Evolutionary conservation across 2,797 vertebrate species (phyloP), one percentile per base, ranked within the genome.

Genomic region (Alcedo atthis): DNA sequence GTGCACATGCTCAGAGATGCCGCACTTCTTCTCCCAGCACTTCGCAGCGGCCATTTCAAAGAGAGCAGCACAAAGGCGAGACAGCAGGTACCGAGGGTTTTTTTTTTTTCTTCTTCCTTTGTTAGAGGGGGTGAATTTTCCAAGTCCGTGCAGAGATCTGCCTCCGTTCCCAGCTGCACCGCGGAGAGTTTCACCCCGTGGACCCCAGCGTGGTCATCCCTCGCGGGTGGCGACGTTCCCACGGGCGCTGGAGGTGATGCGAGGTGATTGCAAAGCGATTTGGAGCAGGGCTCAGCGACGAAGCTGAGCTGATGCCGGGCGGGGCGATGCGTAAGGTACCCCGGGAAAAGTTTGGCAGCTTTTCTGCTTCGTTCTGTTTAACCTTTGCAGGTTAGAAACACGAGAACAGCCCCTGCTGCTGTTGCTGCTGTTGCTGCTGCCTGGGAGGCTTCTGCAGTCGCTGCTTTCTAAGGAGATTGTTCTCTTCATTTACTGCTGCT

Each of bases 31-130:
- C 94, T 64, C 77, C 68, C 66, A 90, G 94, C 93, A 81, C 92
- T 89, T 96, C 57, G 89, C 96, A 94, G 96, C 95, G 88, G 96
- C 96, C 95, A 96, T 97, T 94, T 96, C 93, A 94, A 95, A 96
- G 93, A 92, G 79, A 95, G 46, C 93, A 63, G 74, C 94, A 84
- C 95, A 96, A 96, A 97, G 96, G 87, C 90, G 22, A 77, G 94
- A 62, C 85, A 73, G 45, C 95, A 96, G 95, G 96, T 97, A 97
- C 75, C 85, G 77, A 33, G 82, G 51, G 15, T 5, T 43, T 19
- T 45, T 43, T 43, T 51, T 24, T 54, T 71, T n/a, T n/a, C n/a
- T 87, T 81, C 86, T 94, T 93, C 53, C 66, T 96, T 93, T 94
- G 70, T 83, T 87, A 37, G 37, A 87, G 89, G 88, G 94, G 85